A percentile compares a stretch with the other conserved stretches of the same genome.
Conservation (phyloP, 2,888 invertebrate genomes). For the Drosophila incognita region DNA sequence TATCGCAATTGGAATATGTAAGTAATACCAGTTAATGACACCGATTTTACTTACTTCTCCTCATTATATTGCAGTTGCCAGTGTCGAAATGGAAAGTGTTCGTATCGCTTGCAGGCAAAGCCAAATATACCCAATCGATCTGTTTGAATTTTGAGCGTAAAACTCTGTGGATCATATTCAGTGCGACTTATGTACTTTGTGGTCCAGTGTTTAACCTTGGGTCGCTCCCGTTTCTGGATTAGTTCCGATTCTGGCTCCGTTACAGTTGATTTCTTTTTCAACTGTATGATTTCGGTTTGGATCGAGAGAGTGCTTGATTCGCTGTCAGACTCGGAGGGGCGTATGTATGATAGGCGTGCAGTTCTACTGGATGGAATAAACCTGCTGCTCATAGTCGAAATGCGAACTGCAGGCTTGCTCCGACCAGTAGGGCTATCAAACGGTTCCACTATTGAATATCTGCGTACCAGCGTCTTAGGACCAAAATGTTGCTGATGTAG, state of each 20-base stretch:
- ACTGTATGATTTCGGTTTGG: not conserved
- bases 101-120: constrained; percentile 80
- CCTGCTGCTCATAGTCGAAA: not conserved
- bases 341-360: not conserved
- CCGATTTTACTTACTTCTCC: constrained; percentile 63
- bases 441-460: not conserved
- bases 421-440: not conserved
- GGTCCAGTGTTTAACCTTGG: constrained; percentile 74
- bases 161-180: constrained; percentile 50
- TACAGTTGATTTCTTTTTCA: not conserved
- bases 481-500: constrained; percentile 16
- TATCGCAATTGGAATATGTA: constrained; percentile 13
- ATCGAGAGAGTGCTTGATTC: not conserved
- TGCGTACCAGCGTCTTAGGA: not conserved
- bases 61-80: constrained; percentile 76
- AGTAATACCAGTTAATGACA: not conserved
- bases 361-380: not conserved
- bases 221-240: not conserved
- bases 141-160: constrained; percentile 73
- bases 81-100: constrained; percentile 81
- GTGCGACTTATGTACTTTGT: constrained; percentile 67
- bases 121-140: constrained; percentile 83
- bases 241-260: not conserved
- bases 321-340: not conserved
- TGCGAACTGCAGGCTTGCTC: constrained; percentile 4